Conservation (phyloP, 2,888 invertebrate genomes). For the Apoderus coryli region DNA sequence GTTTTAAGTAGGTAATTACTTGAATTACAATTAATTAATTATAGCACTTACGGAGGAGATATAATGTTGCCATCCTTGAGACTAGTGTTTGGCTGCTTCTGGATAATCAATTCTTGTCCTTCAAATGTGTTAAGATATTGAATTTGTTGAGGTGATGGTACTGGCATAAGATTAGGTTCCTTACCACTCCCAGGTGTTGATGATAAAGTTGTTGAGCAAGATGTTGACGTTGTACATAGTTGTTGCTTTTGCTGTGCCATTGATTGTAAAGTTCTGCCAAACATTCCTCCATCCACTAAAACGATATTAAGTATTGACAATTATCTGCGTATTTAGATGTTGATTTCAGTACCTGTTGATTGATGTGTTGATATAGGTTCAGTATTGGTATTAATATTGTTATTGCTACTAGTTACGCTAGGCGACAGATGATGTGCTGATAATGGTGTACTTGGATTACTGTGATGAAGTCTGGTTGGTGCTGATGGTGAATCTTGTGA, state of each 20-base stretch:
- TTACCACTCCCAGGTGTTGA: slow-evolving; percentile 33
- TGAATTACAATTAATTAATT: no score
- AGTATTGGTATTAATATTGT: no score
- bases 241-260: slow-evolving; percentile 46
- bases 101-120: slow-evolving; percentile 91
- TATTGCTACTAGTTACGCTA: slow-evolving; percentile 35
- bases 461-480: slow-evolving; percentile 41
- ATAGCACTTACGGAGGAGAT: slow-evolving; percentile 56
- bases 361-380: slow-evolving; percentile 32
- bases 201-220: slow-evolving; percentile 27
- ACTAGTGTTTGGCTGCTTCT: slow-evolving; percentile 88
- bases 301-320: no score
- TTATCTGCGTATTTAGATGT: no score
- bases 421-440: slow-evolving; percentile 48
- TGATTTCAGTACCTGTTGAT: slow-evolving; percentile 31
- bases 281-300: slow-evolving; percentile 46
- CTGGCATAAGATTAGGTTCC: slow-evolving; percentile 87
- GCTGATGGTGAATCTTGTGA: slow-evolving; percentile 45
- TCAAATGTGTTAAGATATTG: slow-evolving; percentile 91
- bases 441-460: slow-evolving; percentile 59
- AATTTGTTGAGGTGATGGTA: slow-evolving; percentile 92
- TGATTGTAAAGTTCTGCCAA: slow-evolving; percentile 47
- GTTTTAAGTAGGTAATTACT: no score
- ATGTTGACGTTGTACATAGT: slow-evolving; percentile 28
- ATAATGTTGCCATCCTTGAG: slow-evolving; percentile 62